Conservation (phyloP, 2,797 vertebrate species). For the Lagorchestes hirsutus region DNA sequence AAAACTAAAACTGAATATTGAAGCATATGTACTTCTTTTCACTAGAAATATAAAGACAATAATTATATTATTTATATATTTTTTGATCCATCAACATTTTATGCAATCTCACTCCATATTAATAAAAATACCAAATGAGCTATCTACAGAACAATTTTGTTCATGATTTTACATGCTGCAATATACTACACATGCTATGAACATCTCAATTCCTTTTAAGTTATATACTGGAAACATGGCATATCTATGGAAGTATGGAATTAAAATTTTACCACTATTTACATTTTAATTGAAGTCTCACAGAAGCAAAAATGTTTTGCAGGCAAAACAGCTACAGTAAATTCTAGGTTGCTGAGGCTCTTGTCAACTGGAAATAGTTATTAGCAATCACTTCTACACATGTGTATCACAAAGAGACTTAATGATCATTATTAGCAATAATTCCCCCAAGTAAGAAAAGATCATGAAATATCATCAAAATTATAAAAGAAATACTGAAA, state of each 20-base stretch:
- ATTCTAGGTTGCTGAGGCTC: neutral
- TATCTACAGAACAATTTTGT: neutral
- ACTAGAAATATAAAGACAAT: neutral
- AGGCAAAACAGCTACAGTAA: conserved; percentile 53
- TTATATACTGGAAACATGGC: conserved; percentile 23
- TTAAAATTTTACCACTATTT: conserved; percentile 31
- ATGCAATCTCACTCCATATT: neutral
- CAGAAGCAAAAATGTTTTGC: conserved; percentile 18
- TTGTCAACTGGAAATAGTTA: neutral
- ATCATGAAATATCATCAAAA: neutral
- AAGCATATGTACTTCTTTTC: neutral
- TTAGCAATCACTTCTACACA: neutral
- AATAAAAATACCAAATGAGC: neutral
- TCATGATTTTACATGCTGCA: neutral
- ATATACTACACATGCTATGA: neutral
- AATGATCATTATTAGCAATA: neutral
- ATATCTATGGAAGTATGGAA: neutral
- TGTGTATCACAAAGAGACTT: conserved; percentile 5
- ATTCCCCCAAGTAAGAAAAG: neutral
- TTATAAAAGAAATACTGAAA: neutral
- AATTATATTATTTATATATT: neutral
- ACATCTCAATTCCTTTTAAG: conserved; percentile 32
- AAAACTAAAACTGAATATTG: neutral
- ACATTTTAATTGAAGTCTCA: conserved; percentile 17
- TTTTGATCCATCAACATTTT: neutral